Conservation (phyloP, 2,113 vertebrate species). For the Nycticryphes semicollaris region DNA sequence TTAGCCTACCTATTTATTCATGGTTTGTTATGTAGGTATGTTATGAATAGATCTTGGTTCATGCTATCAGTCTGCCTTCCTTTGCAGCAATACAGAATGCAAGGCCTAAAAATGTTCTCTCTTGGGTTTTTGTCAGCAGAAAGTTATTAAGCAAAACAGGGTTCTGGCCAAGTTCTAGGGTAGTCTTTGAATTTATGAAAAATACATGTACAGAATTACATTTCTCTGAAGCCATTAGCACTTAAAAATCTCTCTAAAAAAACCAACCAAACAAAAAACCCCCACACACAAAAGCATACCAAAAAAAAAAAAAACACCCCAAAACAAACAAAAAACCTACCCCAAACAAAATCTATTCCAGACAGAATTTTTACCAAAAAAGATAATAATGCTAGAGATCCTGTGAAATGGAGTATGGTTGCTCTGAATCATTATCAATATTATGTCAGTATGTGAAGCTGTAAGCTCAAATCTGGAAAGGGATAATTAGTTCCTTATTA, state of each 20-base stretch:
- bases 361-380: not conserved
- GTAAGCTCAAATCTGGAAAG: conserved; percentile 8
- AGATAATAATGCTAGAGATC: not conserved
- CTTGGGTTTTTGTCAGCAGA: not conserved
- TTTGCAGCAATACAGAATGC: not conserved
- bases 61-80: not conserved
- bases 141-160: not conserved
- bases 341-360: not conserved
- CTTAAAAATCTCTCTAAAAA: not conserved
- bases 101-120: not conserved
- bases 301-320: too few species aligned
- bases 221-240: not conserved
- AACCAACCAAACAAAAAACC: too few species aligned
- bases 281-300: not conserved
- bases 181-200: not conserved
- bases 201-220: not conserved
- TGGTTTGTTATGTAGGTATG: not conserved
- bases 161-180: not conserved
- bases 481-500: not conserved
- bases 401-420: not conserved
- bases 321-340: too few species aligned
- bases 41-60: not conserved
- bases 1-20: not conserved
- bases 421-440: not conserved
- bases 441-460: not conserved